phyloP scores from a whole-genome alignment of 2,888 invertebrate genomes.

The Spisula subtruncata region DNA sequence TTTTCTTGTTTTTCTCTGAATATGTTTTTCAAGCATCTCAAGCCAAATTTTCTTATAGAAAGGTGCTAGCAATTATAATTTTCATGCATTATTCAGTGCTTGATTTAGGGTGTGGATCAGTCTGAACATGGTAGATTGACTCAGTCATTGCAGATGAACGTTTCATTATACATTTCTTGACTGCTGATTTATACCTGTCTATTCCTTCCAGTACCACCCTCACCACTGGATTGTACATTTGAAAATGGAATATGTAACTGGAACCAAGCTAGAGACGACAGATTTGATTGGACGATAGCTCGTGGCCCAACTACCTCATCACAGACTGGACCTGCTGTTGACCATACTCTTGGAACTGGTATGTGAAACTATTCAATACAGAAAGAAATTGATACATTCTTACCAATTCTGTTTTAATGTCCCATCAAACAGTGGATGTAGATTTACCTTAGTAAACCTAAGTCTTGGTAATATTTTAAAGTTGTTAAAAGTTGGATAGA shows the following conservation, averaged over 20 bases:
- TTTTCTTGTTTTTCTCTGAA: no score
- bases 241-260: slow-evolving; percentile 81
- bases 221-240: slow-evolving; percentile 82
- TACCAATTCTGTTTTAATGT: no score
- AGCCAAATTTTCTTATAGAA: no score
- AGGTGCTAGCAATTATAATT: no score
- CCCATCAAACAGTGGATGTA: no score
- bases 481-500: no score
- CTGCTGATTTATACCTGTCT: neutral
- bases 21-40: no score
- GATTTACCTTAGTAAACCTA: no score
- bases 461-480: no score
- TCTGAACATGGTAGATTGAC: no score
- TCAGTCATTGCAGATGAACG: neutral
- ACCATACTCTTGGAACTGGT: slow-evolving; percentile 84
- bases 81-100: no score
- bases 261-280: slow-evolving; percentile 77
- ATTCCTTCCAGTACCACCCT: slow-evolving; percentile 61
- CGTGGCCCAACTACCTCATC: slow-evolving; percentile 73
- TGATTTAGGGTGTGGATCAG: no score
- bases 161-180: neutral
- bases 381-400: neutral
- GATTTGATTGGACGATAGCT: slow-evolving; percentile 84
- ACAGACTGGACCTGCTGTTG: slow-evolving; percentile 80
- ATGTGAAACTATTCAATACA: slow-evolving; percentile 25